Evolutionary conservation across 2,888 invertebrate species (phyloP), one percentile per base, ranked within the genome.

Genomic region (Orchestes rusci): DNA sequence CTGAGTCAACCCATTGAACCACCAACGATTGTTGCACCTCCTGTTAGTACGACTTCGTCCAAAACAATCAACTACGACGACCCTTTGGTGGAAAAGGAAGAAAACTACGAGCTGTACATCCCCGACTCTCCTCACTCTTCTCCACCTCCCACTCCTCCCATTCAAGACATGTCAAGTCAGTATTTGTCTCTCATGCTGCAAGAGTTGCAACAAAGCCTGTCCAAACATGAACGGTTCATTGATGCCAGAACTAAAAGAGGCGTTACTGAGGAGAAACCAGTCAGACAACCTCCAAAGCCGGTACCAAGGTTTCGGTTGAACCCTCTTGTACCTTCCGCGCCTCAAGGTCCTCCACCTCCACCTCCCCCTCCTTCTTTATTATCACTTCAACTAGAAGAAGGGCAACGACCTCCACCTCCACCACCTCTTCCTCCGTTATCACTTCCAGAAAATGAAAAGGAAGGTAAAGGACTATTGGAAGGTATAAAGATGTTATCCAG

Each of bases 91-190:
- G 47, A 52, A n/a, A 3, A 44, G 4, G 57, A 58, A 41, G 60
- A 59, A 50, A 56, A 58, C 19, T 61, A 49, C 20, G 59, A 59
- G 36, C 38, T 59, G 4, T 59, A 54, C 36, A 43, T 60, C 10
- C 53, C 50, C n/a, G 50, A 45, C 19, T 50, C 48, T 29, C 49
- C 44, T n/a, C n/a, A n/a, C n/a, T n/a, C n/a, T n/a, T n/a, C n/a
- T n/a, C 15, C 19, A 4, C 18, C 17, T 2, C 37, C 15, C 16
- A 18, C 16, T 8, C 23, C 3, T n/a, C 7, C 31, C 38, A 13
- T 16, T 5, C 5, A 41, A 12, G 50, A 50, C 16, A 36, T 45
- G 5, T 50, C 54, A 10, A 49, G 44, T 5, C 44, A 36, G 2
- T 55, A 56, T 43, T 39, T 56, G 19, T 49, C 42, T 19, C 33